Conservation (phyloP, 1,140 invertebrate genomes). For the Bombus sylvicola region DNA sequence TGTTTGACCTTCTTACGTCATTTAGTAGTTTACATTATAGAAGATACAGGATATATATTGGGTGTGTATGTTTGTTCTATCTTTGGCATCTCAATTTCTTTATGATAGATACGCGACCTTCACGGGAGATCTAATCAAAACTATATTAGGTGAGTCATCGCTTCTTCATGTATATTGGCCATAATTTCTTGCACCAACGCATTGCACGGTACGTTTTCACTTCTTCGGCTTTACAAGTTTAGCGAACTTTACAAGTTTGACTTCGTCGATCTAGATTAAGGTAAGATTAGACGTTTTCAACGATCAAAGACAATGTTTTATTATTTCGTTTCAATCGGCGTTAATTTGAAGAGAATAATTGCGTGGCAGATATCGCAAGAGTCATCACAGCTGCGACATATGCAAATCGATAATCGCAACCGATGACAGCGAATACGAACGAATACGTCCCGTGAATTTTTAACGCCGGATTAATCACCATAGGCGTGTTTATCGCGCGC, state of each 20-base stretch:
- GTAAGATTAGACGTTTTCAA: no score
- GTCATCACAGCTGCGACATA: background rate
- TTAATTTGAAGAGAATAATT: background rate
- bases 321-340: background rate
- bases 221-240: no score
- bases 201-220: background rate
- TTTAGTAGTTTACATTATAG: background rate
- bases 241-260: background rate
- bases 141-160: conserved; percentile 20
- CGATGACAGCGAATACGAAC: background rate
- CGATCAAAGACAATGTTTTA: background rate
- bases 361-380: background rate
- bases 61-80: background rate
- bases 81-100: background rate
- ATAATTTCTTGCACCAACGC: background rate
- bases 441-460: conserved; percentile 19
- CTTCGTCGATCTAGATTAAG: background rate
- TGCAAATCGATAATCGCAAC: background rate
- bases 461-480: conserved; percentile 43
- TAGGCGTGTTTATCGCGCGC: background rate
- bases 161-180: background rate
- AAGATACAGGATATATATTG: background rate
- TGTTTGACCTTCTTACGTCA: background rate
- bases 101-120: background rate
- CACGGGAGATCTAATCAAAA: background rate